phyloP scores from a whole-genome alignment of 2,888 invertebrate genomes.

The Pseudococcus viburni region DNA sequence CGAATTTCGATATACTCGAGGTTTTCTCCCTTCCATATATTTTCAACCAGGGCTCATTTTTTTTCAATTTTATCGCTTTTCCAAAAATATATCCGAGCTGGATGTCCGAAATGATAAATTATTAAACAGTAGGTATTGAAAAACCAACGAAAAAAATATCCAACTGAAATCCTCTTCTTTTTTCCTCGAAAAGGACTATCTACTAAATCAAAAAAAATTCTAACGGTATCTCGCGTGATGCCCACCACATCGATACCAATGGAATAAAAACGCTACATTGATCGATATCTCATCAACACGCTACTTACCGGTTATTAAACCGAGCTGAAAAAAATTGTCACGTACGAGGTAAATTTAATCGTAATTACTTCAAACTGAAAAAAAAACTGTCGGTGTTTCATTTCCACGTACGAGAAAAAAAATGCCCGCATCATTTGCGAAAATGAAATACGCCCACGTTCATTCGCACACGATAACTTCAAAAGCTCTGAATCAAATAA shows the following conservation, averaged over 20 bases:
- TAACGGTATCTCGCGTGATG: not conserved
- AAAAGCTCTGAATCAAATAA: not conserved
- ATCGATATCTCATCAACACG: slow-evolving; percentile 22
- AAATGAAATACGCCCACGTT: not conserved
- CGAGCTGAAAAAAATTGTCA: slow-evolving; percentile 9
- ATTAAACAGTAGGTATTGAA: not conserved
- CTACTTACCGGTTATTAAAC: not conserved
- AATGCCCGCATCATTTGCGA: not conserved
- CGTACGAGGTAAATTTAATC: not conserved
- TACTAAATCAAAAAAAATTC: not conserved
- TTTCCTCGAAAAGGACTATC: not conserved
- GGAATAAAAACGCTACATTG: not conserved
- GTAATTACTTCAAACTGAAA: slow-evolving; percentile 1
- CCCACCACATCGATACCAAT: not conserved
- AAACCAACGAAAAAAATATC: not conserved
- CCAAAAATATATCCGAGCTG: not conserved
- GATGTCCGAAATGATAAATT: not conserved
- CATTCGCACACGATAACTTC: not conserved
- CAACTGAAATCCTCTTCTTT: not conserved
- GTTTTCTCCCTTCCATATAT: not conserved
- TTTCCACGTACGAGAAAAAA: not conserved
- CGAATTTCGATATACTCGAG: not conserved
- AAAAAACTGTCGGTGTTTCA: not conserved
- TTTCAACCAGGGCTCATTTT: not conserved
- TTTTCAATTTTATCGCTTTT: not conserved